Evolutionary conservation across 2,113 vertebrate genomes (phyloP), one percentile per base, ranked within the genome.

Genomic region (Marmota flaviventris): DNA sequence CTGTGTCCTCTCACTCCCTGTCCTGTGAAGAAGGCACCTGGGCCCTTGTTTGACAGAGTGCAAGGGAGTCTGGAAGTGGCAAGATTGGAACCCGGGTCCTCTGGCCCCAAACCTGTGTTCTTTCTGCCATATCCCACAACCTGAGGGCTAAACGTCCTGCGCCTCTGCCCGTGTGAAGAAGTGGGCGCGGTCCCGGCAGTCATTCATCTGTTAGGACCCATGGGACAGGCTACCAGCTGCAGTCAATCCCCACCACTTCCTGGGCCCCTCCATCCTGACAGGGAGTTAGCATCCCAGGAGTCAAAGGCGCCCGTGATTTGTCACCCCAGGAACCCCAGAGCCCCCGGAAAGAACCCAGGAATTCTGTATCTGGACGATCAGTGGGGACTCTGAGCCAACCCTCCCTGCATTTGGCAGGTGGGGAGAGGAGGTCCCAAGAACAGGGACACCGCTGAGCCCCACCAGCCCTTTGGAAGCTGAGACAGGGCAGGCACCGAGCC

Each of bases 161-260:
- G 2, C 14, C 72, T 67, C 34, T 32, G 29, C 61, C 10, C 34
- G 0, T 0, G 0, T 5, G 17, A 32, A 34, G 32, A 75, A 17
- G 9, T 18, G 0, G 24, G 0, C 12, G 17, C 58, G 88, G 24
- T 72, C 34, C 73, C 24, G 22, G 12, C 53, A 69, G 2, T 45
- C 22, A 12, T 18, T 70, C 67, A 39, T 34, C 8, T 67, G 11
- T 2, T 4, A 12, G 25, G 61, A 24, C 72, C 73, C 83, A 20
- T 4, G 45, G n/a, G 58, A 58, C 56, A 8, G 16, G 45, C 37
- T 69, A 14, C 70, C 76, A 53, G 61, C n/a, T 17, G 32, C 61
- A 63, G 48, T 27, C 56, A n/a, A 32, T 12, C 34, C 37, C 37
- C n/a, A 25, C 42, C 45, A 37, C n/a, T 51, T 87, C 24, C 25